Evolutionary conservation across 2,888 invertebrate species (phyloP), one percentile per base, ranked within the genome.

Genomic region (Mesochorus sp.): DNA sequence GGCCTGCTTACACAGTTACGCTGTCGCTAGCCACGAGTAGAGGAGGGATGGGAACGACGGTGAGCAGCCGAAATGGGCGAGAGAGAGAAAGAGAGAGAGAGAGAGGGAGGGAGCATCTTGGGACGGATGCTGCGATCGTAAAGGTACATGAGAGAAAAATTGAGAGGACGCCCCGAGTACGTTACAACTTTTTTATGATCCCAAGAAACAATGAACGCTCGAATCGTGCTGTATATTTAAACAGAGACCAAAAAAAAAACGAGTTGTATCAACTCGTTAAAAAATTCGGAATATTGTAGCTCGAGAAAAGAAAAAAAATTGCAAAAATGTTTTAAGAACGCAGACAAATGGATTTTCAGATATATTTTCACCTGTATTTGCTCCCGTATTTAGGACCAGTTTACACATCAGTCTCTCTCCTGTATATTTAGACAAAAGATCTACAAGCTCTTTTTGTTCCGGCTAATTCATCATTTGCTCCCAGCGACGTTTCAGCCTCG

Each of bases 381-480:
- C 71, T 62, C 57, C 21, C 39, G 47, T 64, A 49, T 59, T 61
- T 66, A 55, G 67, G 49, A 42, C 21, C 26, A 68, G 80, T 81
- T 82, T 82, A 79, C 79, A 81, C 76, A 70, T 64, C 68, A 62
- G 73, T 75, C 82, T 77, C 42, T 14, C 47, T 26, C 28, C 34
- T 55, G 73, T 76, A 67, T 80, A 80, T 85, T 86, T 85, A 71
- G 81, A 80, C 84, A 76, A 82, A 53, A 21, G 61, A 75, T 53
- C 21, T n/a, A n/a, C 31, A 39, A 82, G 75, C 79, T 77, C n/a
- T 77, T 70, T 78, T 84, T 84, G 86, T 86, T 86, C 82, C 82
- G 79, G 82, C 85, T 87, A 88, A 88, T 88, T 88, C 85, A 75
- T 80, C 26, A 47, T 79, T 86, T 71, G 79, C 74, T 73, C 59